Evolutionary conservation across 2,797 vertebrate species (phyloP), one percentile per base, ranked within the genome.

Genomic region (Microchirus variegatus): DNA sequence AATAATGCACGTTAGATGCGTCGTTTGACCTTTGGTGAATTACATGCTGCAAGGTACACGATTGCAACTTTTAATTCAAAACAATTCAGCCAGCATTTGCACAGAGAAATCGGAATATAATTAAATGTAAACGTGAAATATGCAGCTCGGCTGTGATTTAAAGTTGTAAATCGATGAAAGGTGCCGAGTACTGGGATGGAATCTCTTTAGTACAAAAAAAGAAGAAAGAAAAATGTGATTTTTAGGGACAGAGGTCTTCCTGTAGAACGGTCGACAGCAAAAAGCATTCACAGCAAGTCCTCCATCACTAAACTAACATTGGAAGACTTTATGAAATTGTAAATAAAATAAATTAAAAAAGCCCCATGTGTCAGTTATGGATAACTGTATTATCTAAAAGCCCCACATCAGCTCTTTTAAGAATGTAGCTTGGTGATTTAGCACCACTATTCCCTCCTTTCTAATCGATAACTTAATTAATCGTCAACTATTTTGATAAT

Each of bases 171-270:
- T 31, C 37, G 19, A 73, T 51, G 51, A 67, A 3, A 46, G 19
- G 11, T 13, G 38, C 48, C 9, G 19, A 53, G 35, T 14, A 63
- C 17, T 44, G 36, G 31, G 35, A 47, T 19, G 13, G 4, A 55
- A 7, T 55, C 3, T 44, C 38, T 53, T n/a, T 7, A 55, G 22
- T 19, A 47, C 19, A 53, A 63, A 44, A 53, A 36, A 77, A 69
- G 19, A 4, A 22, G 4, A 22, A 22, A 22, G 2, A 31, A 31
- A 26, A 3, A 26, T 53, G 0, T 59, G 48, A 46, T 22, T 26
- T n/a, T 70, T 10, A 43, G 53, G 41, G 40, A 43, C 19, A 60
- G 37, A 1, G 51, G 62, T 84, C 75, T 70, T 78, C 73, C 69
- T 57, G 55, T 67, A 61, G 37, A 68, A 67, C 47, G 10, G 37